phyloP scores from a whole-genome alignment of 2,888 invertebrate species.

The Osedax fenrisi region DNA sequence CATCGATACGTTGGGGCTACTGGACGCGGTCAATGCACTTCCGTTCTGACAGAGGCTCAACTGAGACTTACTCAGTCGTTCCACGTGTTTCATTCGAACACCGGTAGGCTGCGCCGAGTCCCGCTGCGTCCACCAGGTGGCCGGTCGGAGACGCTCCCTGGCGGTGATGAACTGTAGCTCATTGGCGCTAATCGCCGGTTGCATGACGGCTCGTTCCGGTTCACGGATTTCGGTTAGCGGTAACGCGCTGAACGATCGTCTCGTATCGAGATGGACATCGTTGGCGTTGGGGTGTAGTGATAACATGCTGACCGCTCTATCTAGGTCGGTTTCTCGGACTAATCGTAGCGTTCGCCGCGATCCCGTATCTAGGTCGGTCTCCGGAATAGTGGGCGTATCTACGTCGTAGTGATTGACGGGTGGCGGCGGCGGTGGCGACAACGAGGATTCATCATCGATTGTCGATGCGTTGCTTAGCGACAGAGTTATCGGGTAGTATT shows the following conservation, averaged over 20 bases:
- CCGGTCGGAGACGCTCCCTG: not conserved
- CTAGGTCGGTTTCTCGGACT: conserved; percentile 31
- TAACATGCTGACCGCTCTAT: conserved; percentile 15
- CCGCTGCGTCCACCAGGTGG: not conserved
- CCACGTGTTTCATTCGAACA: not conserved
- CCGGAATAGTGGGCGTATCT: too few relatives aligned
- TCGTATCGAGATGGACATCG: not conserved
- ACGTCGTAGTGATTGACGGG: too few relatives aligned
- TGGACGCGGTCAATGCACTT: too few relatives aligned
- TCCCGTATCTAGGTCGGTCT: conserved; percentile 32
- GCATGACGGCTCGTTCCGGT: not conserved
- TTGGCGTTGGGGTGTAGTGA: not conserved
- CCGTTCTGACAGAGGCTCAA: too few relatives aligned
- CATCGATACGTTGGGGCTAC: too few relatives aligned
- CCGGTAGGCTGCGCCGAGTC: not conserved
- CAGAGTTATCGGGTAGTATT: too few relatives aligned
- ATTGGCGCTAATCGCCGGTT: not conserved
- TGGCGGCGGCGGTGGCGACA: too few relatives aligned
- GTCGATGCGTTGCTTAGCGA: too few relatives aligned
- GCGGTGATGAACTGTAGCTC: not conserved
- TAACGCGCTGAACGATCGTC: not conserved
- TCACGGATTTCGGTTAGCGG: not conserved
- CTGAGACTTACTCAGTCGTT: not conserved
- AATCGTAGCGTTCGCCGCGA: conserved; percentile 15
- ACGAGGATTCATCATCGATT: too few relatives aligned